Percentiles rank a stretch among this genome's conserved stretches.
Conservation (phyloP, 1,140 invertebrate genomes). For the Drosophila carrolli region DNA sequence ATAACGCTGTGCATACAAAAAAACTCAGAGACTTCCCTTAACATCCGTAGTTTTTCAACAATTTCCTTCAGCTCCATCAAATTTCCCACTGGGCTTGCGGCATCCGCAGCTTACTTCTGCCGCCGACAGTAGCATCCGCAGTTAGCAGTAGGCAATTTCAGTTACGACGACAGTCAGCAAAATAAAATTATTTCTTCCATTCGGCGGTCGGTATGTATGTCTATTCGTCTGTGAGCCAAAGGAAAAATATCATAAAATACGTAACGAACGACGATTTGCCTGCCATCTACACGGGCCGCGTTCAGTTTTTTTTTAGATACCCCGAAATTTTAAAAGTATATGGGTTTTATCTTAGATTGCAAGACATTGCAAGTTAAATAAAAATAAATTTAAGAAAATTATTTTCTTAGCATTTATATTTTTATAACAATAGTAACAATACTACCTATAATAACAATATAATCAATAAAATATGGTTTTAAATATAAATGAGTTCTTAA, state of each 20-base stretch:
- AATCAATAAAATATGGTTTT: no score
- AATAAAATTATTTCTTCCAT: constrained; percentile 74
- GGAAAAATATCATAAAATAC: constrained; percentile 77
- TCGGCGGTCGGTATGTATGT: constrained; percentile 22
- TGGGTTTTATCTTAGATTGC: not conserved
- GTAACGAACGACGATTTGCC: constrained; percentile 75
- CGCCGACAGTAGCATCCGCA: constrained; percentile 44
- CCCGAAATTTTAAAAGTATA: not conserved
- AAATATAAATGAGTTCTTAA: no score
- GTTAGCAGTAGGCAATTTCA: constrained; percentile 70
- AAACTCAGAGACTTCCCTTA: constrained; percentile 13
- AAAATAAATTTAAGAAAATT: not conserved
- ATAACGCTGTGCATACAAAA: constrained; percentile 2
- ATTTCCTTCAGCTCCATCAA: constrained; percentile 8
- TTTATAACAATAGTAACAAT: no score
- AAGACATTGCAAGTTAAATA: no score
- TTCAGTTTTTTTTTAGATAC: not conserved
- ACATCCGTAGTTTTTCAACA: constrained; percentile 1
- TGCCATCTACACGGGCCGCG: constrained; percentile 34
- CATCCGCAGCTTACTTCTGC: constrained; percentile 6
- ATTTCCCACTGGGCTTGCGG: constrained; percentile 53
- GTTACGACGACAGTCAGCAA: constrained; percentile 79
- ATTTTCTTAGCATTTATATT: no score
- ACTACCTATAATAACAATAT: no score
- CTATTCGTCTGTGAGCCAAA: constrained; percentile 41